These are phyloP conservation scores for Pseudopipra pipra DNA, from an alignment of 2,113 vertebrate genomes.

Conservation along the genomic window DNA sequence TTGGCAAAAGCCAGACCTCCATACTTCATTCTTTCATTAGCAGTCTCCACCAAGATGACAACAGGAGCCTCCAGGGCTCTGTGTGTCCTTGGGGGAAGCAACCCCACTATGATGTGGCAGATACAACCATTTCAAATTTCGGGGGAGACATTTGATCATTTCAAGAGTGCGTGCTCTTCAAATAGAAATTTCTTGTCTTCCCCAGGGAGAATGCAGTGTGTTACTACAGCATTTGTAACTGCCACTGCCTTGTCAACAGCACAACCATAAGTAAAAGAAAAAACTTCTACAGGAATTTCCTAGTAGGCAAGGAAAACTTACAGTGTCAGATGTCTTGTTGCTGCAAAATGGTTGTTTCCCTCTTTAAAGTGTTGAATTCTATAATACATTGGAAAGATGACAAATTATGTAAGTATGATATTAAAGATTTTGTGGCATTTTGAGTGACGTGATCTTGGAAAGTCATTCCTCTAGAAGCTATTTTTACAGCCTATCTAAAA, in stretches of 20 bases:
- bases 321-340: not conserved
- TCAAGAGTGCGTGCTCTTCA: not conserved
- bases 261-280: not conserved
- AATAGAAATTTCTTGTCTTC: not conserved
- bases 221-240: slow-evolving; percentile 2
- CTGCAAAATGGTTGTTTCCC: not conserved
- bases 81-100: not conserved
- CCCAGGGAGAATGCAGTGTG: not conserved
- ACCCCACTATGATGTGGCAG: not conserved
- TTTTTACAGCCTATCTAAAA: not conserved
- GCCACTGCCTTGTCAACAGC: not conserved
- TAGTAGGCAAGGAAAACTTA: not conserved
- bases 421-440: not conserved
- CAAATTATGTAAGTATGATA: not conserved
- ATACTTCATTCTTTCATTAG: no score
- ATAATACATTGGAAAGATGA: not conserved
- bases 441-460: not conserved
- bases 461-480: not conserved
- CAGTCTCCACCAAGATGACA: not conserved
- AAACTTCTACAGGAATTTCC: not conserved
- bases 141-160: not conserved
- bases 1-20: not conserved
- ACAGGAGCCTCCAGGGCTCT: not conserved
- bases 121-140: not conserved
- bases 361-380: not conserved